Evolutionary conservation across 2,888 invertebrate genomes (phyloP).

Genomic region (Cantharis flavilabris): DNA sequence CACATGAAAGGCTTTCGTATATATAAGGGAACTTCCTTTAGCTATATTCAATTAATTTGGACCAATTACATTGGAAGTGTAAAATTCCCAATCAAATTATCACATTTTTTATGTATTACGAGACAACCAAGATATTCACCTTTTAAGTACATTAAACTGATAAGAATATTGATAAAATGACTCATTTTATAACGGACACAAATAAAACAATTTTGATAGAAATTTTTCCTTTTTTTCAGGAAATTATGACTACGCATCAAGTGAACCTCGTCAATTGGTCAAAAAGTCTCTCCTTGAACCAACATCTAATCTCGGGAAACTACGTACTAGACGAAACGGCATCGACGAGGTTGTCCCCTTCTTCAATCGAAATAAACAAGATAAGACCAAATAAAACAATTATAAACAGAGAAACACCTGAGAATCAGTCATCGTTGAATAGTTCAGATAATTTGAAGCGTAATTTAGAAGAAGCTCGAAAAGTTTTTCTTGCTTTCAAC

Average conservation of each 20-base stretch:
- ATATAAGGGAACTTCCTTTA: not conserved
- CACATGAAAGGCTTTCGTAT: not conserved
- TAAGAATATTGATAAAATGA: not conserved
- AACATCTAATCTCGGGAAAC: conserved; percentile 7
- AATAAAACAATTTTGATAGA: not conserved
- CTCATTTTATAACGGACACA: not conserved
- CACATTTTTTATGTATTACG: not conserved
- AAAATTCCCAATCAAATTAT: not conserved
- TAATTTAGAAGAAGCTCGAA: conserved; percentile 44
- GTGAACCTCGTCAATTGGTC: conserved; percentile 38
- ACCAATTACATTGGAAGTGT: not conserved
- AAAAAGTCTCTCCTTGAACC: conserved; percentile 35
- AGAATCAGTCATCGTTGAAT: conserved; percentile 17
- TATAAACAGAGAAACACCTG: not conserved
- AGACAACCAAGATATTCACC: not conserved
- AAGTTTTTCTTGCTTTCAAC: conserved; percentile 41
- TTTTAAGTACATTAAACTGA: not conserved
- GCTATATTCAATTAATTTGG: not conserved
- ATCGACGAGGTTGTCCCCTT: not conserved
- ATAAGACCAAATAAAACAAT: conserved; percentile 7
- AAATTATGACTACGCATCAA: conserved; percentile 13
- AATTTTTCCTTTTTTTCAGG: not conserved
- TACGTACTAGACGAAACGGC: conserved; percentile 5
- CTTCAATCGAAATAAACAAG: not conserved
- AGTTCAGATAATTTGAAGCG: conserved; percentile 27